Conservation (phyloP, 2,888 invertebrate genomes). For the Eilema griseolum region DNA sequence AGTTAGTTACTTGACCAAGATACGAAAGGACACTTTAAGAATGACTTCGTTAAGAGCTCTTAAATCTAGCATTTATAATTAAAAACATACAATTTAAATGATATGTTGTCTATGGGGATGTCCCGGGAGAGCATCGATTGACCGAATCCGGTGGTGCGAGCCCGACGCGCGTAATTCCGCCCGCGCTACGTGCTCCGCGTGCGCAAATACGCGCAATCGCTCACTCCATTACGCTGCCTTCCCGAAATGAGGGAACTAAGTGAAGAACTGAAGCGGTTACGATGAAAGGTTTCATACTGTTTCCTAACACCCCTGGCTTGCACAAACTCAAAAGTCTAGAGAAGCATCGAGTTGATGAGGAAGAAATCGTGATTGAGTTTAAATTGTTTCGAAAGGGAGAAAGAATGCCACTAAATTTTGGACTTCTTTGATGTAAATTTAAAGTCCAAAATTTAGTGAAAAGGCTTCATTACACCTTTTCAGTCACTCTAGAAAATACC, state of each 20-base stretch:
- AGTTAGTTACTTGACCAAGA: not conserved
- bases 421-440: no score
- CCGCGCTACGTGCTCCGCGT: slow-evolving; percentile 78
- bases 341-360: not conserved
- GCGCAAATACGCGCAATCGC: slow-evolving; percentile 75
- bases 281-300: not conserved
- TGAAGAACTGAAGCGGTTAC: slow-evolving; percentile 23
- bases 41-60: not conserved
- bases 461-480: no score
- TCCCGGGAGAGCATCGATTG: slow-evolving; percentile 77
- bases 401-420: no score
- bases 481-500: no score
- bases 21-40: not conserved
- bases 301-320: not conserved
- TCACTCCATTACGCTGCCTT: slow-evolving; percentile 74
- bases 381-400: not conserved
- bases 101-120: slow-evolving; percentile 29
- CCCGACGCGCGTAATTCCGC: slow-evolving; percentile 82
- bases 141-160: slow-evolving; percentile 77
- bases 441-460: no score
- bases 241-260: slow-evolving; percentile 37
- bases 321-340: no score
- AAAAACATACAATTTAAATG: slow-evolving; percentile 30
- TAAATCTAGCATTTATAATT: not conserved
- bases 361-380: not conserved